Base-by-base conservation (phyloP, 2,888 invertebrate genomes). In the Parascotia fuliginaria region DNA sequence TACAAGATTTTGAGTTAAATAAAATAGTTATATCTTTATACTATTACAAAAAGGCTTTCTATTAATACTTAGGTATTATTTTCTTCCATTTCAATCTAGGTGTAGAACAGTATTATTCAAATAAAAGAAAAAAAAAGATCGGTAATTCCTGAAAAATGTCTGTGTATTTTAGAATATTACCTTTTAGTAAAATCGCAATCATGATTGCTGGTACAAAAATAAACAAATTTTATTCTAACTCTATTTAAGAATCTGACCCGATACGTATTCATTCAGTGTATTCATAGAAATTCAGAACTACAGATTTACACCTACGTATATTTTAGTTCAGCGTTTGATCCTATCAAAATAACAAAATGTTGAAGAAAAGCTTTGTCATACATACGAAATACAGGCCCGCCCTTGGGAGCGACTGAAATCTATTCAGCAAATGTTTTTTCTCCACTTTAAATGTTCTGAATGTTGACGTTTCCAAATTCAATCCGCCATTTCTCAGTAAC, bases 381-480 rank as follows among this genome's bases (percentile, higher is more conserved):
- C 36, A 67, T 43, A 44, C 36, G 39, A 54, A 47, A 55, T 37
- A 54, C 34, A 37, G 14, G 37, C 11, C 13, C 2, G 7, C 63
- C 54, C 44, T 11, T 7, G 51, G 55, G 65, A 37, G 36, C 57
- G 53, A 62, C 59, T 56, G 52, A 61, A 74, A 75, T 69, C 70
- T 69, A 70, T 75, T 74, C 65, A 56, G 61, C 63, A 65, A 76
- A 76, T 70, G 70, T 73, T 73, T 72, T 73, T 68, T 64, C 65
- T 62, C 57, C 60, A 52, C 55, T 70, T 65, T 61, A 71, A 75
- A 66, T 53, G 56, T 65, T 57, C 52, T 37, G 52, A 73, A 70
- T 71, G 77, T 79, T 78, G 73, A 79, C 74, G 77, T 79, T 75
- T 59, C 57, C 73, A 57, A 67, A 79, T 70, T 81, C 80, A 76